Base-by-base conservation (phyloP, 2,797 vertebrate species). In the Serranus cabrilla region DNA sequence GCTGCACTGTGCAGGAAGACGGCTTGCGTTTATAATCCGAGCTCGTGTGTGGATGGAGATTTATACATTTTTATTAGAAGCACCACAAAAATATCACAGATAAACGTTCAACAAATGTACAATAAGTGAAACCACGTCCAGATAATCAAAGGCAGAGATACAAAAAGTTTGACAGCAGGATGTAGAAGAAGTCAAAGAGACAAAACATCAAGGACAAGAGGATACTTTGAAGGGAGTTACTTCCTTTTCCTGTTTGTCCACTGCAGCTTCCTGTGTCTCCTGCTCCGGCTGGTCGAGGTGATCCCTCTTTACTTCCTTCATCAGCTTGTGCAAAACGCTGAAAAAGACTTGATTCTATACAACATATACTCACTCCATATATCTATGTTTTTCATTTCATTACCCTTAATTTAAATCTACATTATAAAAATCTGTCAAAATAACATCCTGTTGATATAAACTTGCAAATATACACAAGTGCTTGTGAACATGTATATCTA, bases 211-310 rank as follows among this genome's bases (percentile, higher is more conserved):
- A 86, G 78, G 84, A 76, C 76, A 20, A 75, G 39, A 62, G 68
- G 64, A 75, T 2, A 72, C 80, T 77, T 75, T 84, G 81, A 85
- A 74, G 65, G 75, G 52, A n/a, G 74, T 14, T 39, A 14, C 68
- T 83, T 91, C 88, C 88, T 70, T 11, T 90, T 91, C 90, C 87
- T 91, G 85, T 88, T 89, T 86, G 83, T 66, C 63, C 0, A 14
- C 67, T 55, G 52, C 8, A 2, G 14, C 81, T 86, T 92, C 91
- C 91, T 76, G 78, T 68, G 71, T 66, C 58, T 86, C 69, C 39
- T 39, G 21, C 45, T 40, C 42, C 1, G 2, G 2, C 47, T 11
- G 68, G 56, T 86, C 80, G 77, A 85, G 78, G 74, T 72, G 78
- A 81, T 69, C 25, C 42, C 23, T 34, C 39, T 49, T 34, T 7